A percentile compares a stretch with the other conserved stretches of the same genome.
Evolutionary conservation across 2,888 invertebrate genomes (phyloP).

Genomic region (Athetis lepigone): DNA sequence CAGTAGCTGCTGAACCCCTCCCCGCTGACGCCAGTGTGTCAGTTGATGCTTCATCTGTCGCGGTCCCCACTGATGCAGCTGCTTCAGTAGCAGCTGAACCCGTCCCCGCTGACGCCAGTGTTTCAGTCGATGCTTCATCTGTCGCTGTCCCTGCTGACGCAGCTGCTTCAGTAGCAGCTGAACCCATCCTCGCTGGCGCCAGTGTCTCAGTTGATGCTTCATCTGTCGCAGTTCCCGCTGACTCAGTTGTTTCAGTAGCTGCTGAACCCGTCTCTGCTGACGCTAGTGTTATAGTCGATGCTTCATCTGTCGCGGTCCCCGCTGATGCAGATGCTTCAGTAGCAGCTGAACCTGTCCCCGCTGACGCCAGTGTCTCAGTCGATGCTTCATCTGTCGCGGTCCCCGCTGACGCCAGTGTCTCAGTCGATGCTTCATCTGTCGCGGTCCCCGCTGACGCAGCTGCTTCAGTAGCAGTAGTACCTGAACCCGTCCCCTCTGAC

Average conservation of each 20-base stretch:
- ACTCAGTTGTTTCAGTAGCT: no score
- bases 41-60: no score
- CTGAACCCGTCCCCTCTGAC: not conserved
- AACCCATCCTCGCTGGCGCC: not conserved
- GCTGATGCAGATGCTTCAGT: no score
- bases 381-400: no score
- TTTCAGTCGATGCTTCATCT: not conserved
- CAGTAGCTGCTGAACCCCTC: not conserved
- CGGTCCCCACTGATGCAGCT: no score
- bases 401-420: no score
- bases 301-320: no score
- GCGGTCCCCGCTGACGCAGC: not conserved
- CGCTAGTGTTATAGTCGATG: no score
- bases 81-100: not conserved
- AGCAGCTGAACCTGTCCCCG: no score
- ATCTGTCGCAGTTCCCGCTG: not conserved
- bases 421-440: not conserved
- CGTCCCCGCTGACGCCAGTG: not conserved
- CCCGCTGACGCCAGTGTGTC: not conserved
- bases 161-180: no score
- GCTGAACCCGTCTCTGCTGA: not conserved
- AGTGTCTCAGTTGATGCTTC: not conserved
- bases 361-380: no score
- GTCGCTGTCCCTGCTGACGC: no score
- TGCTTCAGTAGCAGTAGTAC: not conserved